phyloP scores from a whole-genome alignment of 2,888 invertebrate genomes.

The Unio pictorum region DNA sequence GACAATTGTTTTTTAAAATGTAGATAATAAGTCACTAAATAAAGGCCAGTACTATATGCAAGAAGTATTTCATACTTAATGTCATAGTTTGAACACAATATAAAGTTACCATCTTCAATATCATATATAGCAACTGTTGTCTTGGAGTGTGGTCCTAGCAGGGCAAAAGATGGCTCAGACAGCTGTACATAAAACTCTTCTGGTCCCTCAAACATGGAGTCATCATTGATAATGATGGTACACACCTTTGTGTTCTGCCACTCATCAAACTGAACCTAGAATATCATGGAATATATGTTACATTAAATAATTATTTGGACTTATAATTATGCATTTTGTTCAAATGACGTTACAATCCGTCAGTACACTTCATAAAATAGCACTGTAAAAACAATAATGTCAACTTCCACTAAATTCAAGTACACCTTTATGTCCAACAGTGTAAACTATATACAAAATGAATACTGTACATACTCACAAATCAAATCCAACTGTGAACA shows the following conservation, averaged over 20 bases:
- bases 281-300: slow-evolving; percentile 2
- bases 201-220: slow-evolving; percentile 64
- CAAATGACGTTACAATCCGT: not conserved
- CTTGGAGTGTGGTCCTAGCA: slow-evolving; percentile 49
- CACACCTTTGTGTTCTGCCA: slow-evolving; percentile 64
- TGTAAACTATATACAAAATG: no score
- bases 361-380: no score
- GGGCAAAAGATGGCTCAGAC: slow-evolving; percentile 55
- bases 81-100: not conserved
- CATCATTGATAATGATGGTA: slow-evolving; percentile 65
- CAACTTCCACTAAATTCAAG: no score
- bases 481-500: no score
- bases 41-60: not conserved
- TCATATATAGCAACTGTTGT: slow-evolving; percentile 60
- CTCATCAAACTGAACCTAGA: slow-evolving; percentile 68
- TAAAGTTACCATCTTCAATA: slow-evolving; percentile 62
- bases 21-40: not conserved
- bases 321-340: not conserved
- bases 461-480: not conserved
- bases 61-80: not conserved
- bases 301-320: not conserved
- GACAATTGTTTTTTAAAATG: no score
- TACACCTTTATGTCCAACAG: no score
- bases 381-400: no score
- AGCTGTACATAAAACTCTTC: slow-evolving; percentile 64